These are phyloP conservation scores for Lepidotrigona ventralis DNA, from an alignment of 1,140 invertebrate species.

Conservation along the genomic window DNA sequence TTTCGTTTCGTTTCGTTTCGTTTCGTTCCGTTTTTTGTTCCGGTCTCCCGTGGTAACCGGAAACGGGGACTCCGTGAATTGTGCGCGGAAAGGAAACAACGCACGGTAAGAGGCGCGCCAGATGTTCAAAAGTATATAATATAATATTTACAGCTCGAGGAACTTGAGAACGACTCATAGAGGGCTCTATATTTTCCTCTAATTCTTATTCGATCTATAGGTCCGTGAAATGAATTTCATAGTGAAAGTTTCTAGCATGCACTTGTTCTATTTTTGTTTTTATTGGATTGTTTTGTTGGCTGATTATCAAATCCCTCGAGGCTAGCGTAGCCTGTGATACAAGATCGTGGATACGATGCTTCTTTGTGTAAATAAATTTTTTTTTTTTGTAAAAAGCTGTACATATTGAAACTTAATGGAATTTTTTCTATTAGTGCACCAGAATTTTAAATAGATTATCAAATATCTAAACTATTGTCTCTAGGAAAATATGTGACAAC, in stretches of 20 bases:
- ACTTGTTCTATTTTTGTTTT: no score
- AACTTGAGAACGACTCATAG: slow-evolving; percentile 14
- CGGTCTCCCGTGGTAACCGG: not conserved
- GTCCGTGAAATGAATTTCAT: not conserved
- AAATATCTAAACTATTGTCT: no score
- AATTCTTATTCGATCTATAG: not conserved
- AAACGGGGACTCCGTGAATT: slow-evolving; percentile 16
- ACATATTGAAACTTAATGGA: not conserved
- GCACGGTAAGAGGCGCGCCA: not conserved
- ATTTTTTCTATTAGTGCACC: no score
- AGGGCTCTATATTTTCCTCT: not conserved
- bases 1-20: slow-evolving; percentile 9
- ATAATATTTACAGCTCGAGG: slow-evolving; percentile 35
- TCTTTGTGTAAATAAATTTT: not conserved
- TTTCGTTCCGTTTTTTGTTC: slow-evolving; percentile 3
- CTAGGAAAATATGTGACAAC: no score
- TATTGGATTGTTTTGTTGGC: not conserved
- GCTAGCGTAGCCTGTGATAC: not conserved
- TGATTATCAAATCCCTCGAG: slow-evolving; percentile 31
- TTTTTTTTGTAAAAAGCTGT: not conserved
- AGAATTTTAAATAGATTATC: no score
- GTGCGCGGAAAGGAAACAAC: slow-evolving; percentile 2
- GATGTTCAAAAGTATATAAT: slow-evolving; percentile 7
- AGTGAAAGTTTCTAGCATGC: not conserved
- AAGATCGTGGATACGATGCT: not conserved